Percentiles rank a stretch among this genome's conserved stretches.
phyloP scores from a whole-genome alignment of 2,113 vertebrate species.

The Pleuronectes platessa region DNA sequence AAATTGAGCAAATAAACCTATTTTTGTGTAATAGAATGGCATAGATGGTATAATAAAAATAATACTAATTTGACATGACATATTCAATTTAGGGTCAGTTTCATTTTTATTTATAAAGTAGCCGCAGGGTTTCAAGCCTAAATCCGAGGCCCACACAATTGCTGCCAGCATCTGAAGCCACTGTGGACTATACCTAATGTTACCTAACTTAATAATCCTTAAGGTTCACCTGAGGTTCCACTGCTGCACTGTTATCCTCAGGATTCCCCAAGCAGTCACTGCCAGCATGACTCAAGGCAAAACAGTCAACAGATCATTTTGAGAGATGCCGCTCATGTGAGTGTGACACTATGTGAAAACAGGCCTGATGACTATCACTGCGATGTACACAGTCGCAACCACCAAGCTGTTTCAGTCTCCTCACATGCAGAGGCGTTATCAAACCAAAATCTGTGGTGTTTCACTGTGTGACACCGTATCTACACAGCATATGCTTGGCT shows the following conservation, averaged over 20 bases:
- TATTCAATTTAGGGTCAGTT: too few species aligned
- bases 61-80: too few species aligned
- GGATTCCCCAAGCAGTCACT: conserved; percentile 13
- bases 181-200: background rate
- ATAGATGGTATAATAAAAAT: too few species aligned
- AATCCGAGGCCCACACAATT: too few species aligned
- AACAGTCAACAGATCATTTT: background rate
- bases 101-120: too few species aligned
- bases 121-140: too few species aligned
- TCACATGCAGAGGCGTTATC: background rate
- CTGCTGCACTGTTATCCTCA: background rate
- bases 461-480: background rate
- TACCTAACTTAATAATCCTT: background rate
- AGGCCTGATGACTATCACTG: background rate
- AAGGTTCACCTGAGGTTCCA: background rate
- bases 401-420: conserved; percentile 1
- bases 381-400: background rate
- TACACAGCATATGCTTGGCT: background rate
- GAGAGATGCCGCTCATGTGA: background rate
- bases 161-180: too few species aligned
- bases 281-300: background rate
- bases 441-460: background rate
- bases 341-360: background rate
- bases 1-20: too few species aligned
- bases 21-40: too few species aligned